phyloP scores from a whole-genome alignment of 2,888 invertebrate genomes.

The Teleogryllus oceanicus region DNA sequence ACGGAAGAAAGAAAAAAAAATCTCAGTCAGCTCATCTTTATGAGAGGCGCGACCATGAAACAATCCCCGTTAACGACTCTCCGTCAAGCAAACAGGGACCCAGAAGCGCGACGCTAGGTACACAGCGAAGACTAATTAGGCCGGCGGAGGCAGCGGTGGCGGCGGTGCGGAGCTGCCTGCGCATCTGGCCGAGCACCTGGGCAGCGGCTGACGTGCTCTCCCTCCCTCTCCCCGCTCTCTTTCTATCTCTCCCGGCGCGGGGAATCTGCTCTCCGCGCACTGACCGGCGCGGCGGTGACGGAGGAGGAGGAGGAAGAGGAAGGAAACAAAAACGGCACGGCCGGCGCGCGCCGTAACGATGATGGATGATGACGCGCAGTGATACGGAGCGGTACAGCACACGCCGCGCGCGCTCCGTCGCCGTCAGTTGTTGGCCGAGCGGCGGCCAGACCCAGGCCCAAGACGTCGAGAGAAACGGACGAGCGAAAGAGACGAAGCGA shows the following conservation, averaged over 20 bases:
- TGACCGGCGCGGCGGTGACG: too few relatives aligned
- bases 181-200: too few relatives aligned
- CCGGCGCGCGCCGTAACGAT: not conserved
- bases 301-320: too few relatives aligned
- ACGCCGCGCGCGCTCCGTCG: not conserved
- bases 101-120: not conserved
- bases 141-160: not conserved
- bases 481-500: too few relatives aligned
- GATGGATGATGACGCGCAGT: constrained; percentile 18
- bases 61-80: constrained; percentile 1
- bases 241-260: too few relatives aligned
- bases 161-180: not conserved
- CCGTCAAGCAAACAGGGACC: not conserved
- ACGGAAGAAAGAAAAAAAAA: not conserved
- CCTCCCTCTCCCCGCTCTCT: too few relatives aligned
- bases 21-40: not conserved
- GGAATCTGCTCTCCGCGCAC: too few relatives aligned
- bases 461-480: not conserved
- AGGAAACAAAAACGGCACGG: too few relatives aligned
- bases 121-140: constrained; percentile 1
- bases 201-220: too few relatives aligned
- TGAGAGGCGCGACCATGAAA: not conserved
- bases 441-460: not conserved
- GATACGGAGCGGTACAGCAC: not conserved
- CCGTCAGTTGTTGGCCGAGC: too few relatives aligned